phyloP scores from a whole-genome alignment of 1,140 invertebrate species.

The Drosophila truncata region DNA sequence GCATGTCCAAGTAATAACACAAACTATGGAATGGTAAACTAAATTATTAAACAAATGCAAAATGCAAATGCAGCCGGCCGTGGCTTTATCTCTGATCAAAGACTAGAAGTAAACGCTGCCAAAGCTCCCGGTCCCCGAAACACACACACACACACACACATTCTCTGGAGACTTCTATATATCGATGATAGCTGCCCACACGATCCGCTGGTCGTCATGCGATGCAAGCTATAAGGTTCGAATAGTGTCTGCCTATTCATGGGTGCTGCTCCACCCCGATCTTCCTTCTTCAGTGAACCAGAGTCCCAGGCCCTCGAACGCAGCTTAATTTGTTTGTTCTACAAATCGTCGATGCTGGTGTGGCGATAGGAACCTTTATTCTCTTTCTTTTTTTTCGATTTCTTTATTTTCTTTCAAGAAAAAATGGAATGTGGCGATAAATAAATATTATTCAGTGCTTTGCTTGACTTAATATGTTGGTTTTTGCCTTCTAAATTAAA shows the following conservation, averaged over 20 bases:
- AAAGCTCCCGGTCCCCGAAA: slow-evolving; percentile 57
- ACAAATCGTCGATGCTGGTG: slow-evolving; percentile 71
- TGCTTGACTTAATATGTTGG: neutral
- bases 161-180: neutral
- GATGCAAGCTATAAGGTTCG: slow-evolving; percentile 21
- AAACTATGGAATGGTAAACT: slow-evolving; percentile 64
- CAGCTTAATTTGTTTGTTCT: slow-evolving; percentile 71
- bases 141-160: slow-evolving; percentile 21
- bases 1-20: slow-evolving; percentile 79
- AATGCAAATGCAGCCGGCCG: slow-evolving; percentile 43
- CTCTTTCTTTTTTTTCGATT: neutral
- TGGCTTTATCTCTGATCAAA: slow-evolving; percentile 72
- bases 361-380: slow-evolving; percentile 36
- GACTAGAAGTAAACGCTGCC: slow-evolving; percentile 78
- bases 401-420: too few relatives aligned
- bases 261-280: slow-evolving; percentile 24
- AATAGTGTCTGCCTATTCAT: neutral
- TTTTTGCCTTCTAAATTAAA: too few relatives aligned
- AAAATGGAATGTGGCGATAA: too few relatives aligned
- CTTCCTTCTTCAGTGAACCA: neutral
- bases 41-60: slow-evolving; percentile 82
- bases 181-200: slow-evolving; percentile 55
- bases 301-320: slow-evolving; percentile 12
- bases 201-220: slow-evolving; percentile 57
- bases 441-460: neutral